phyloP scores from a whole-genome alignment of 2,888 invertebrate genomes.

The Brassicogethes aeneus region DNA sequence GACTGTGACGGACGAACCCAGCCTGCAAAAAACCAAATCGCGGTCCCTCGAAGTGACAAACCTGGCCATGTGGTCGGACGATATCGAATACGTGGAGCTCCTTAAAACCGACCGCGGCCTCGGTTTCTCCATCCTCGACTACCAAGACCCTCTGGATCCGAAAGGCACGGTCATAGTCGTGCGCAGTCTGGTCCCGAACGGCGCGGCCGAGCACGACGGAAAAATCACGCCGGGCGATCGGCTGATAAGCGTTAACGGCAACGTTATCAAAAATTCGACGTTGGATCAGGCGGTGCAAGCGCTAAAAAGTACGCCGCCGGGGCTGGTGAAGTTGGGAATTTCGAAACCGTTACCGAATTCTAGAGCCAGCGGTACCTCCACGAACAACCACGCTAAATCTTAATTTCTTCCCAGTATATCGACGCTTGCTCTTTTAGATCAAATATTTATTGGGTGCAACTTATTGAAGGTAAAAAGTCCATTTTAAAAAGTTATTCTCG shows the following conservation, averaged over 20 bases:
- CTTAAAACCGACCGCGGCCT: slow-evolving; percentile 92
- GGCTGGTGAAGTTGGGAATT: slow-evolving; percentile 83
- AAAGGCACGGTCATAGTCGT: slow-evolving; percentile 95
- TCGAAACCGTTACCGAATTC: slow-evolving; percentile 66
- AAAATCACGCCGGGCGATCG: slow-evolving; percentile 88
- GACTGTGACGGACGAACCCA: slow-evolving; percentile 58
- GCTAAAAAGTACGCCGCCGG: slow-evolving; percentile 86
- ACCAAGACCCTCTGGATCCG: slow-evolving; percentile 94
- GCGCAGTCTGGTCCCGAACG: slow-evolving; percentile 93
- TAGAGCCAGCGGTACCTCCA: slow-evolving; percentile 15
- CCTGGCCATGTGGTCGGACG: slow-evolving; percentile 93
- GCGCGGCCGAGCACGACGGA: slow-evolving; percentile 93
- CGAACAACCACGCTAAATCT: not conserved
- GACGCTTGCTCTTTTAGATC: not conserved
- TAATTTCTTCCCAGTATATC: slow-evolving; percentile 1
- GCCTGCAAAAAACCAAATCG: slow-evolving; percentile 64
- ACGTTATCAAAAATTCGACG: slow-evolving; percentile 81
- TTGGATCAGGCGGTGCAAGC: slow-evolving; percentile 94
- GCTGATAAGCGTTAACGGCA: slow-evolving; percentile 84
- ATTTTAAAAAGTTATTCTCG: too few species aligned
- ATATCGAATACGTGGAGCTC: slow-evolving; percentile 85
- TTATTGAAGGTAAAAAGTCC: too few species aligned
- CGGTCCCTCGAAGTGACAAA: slow-evolving; percentile 93
- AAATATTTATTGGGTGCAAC: not conserved
- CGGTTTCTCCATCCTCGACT: slow-evolving; percentile 96